phyloP scores from a whole-genome alignment of 2,797 vertebrate species.

The Argentina silus region DNA sequence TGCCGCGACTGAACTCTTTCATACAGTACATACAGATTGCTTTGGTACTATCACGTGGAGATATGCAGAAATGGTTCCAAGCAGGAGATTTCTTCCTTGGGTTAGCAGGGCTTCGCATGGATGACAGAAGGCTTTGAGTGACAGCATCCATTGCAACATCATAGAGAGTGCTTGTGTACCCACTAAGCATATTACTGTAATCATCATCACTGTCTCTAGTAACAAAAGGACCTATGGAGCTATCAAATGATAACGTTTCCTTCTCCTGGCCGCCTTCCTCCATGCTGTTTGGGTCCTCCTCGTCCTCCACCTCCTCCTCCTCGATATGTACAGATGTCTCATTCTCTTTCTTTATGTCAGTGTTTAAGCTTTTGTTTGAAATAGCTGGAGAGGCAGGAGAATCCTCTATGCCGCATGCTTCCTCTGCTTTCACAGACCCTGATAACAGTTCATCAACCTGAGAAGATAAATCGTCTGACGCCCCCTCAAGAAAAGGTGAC shows the following conservation, averaged over 20 bases:
- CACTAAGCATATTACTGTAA: slow-evolving; percentile 89
- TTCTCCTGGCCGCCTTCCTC: slow-evolving; percentile 83
- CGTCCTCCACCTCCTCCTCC: slow-evolving; percentile 49
- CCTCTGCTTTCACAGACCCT: slow-evolving; percentile 62
- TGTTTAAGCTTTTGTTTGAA: slow-evolving; percentile 66
- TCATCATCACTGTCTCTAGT: slow-evolving; percentile 86
- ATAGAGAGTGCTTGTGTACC: slow-evolving; percentile 94
- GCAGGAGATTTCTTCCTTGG: slow-evolving; percentile 96
- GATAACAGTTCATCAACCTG: slow-evolving; percentile 69
- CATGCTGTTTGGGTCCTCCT: slow-evolving; percentile 76
- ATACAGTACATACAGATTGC: slow-evolving; percentile 99
- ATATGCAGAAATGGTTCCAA: slow-evolving; percentile 99
- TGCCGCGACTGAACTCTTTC: slow-evolving; percentile 98
- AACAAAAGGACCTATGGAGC: slow-evolving; percentile 79
- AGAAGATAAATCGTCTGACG: slow-evolving; percentile 66
- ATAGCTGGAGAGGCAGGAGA: slow-evolving; percentile 61
- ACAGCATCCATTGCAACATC: slow-evolving; percentile 98
- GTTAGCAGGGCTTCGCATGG: slow-evolving; percentile 84
- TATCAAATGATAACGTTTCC: slow-evolving; percentile 79
- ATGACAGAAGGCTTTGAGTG: slow-evolving; percentile 94
- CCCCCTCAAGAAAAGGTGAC: slow-evolving; percentile 71
- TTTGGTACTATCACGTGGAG: slow-evolving; percentile 96
- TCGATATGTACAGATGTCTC: slow-evolving; percentile 77
- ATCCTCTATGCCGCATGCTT: slow-evolving; percentile 44
- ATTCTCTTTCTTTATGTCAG: slow-evolving; percentile 55